These are phyloP conservation scores for Andricus curvator DNA, from an alignment of 2,888 invertebrate species.

Conservation along the genomic window DNA sequence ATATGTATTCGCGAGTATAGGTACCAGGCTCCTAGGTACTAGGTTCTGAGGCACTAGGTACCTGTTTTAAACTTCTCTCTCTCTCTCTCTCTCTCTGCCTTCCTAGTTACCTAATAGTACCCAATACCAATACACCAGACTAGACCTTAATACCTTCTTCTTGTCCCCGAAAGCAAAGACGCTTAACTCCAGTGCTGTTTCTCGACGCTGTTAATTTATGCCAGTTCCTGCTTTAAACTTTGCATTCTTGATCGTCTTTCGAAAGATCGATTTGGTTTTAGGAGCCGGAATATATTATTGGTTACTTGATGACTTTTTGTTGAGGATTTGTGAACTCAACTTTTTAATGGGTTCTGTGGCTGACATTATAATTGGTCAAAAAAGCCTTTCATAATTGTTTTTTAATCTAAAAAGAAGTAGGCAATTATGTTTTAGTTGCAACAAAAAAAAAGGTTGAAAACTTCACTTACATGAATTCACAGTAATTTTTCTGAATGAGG, in stretches of 20 bases:
- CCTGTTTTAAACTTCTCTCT: background rate
- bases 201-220: conserved; percentile 1
- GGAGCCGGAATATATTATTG: background rate
- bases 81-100: background rate
- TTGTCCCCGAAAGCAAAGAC: background rate
- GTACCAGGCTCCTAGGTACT: conserved; percentile 11
- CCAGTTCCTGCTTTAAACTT: conserved; percentile 12
- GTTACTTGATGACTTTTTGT: background rate
- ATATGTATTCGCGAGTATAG: background rate
- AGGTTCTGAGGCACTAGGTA: background rate
- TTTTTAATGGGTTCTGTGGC: no score
- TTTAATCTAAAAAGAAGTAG: background rate
- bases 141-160: conserved; percentile 28
- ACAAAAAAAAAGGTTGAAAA: background rate
- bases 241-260: background rate
- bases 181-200: background rate
- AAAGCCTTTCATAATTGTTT: background rate
- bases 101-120: background rate
- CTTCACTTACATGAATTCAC: background rate
- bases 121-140: background rate
- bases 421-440: background rate
- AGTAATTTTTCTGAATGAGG: background rate
- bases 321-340: background rate
- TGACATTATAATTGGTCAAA: no score
- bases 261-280: background rate